These are phyloP conservation scores for Psilopogon haemacephalus DNA, from an alignment of 2,113 vertebrate species.

Conservation along the genomic window DNA sequence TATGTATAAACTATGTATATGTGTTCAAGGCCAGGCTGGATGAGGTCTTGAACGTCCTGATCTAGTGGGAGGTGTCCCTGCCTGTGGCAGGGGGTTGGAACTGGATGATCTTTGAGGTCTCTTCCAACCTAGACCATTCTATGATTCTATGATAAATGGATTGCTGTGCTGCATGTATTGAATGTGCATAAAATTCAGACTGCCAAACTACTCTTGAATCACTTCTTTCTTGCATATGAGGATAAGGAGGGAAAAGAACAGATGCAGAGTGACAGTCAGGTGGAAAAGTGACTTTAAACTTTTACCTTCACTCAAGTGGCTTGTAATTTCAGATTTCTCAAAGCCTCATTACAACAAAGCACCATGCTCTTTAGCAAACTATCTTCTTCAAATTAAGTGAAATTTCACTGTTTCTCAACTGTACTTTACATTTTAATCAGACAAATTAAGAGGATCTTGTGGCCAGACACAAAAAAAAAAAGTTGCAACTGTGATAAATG, in stretches of 20 bases:
- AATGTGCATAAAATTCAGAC: background rate
- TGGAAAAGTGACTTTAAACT: background rate
- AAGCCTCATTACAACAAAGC: background rate
- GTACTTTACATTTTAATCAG: background rate
- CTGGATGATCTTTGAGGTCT: too few relatives aligned
- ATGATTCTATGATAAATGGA: too few relatives aligned
- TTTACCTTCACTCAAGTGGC: background rate
- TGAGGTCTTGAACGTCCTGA: too few relatives aligned
- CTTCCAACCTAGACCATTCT: too few relatives aligned
- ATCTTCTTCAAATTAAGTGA: background rate
- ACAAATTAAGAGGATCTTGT: background rate
- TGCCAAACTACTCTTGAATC: background rate
- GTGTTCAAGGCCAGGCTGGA: too few relatives aligned
- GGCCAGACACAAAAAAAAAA: background rate
- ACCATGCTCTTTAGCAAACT: background rate
- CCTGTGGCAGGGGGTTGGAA: too few relatives aligned
- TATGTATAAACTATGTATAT: too few relatives aligned
- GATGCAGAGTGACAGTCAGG: background rate
- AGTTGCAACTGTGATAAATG: background rate
- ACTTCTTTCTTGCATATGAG: background rate
- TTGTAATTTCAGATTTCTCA: background rate
- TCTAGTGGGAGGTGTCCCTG: too few relatives aligned
- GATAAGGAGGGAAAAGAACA: background rate
- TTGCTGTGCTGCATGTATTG: background rate
- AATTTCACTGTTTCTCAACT: background rate